Percentiles rank a stretch among this genome's conserved stretches.
Evolutionary conservation across 2,797 vertebrate genomes (phyloP).

Genomic region (Myotis planiceps): DNA sequence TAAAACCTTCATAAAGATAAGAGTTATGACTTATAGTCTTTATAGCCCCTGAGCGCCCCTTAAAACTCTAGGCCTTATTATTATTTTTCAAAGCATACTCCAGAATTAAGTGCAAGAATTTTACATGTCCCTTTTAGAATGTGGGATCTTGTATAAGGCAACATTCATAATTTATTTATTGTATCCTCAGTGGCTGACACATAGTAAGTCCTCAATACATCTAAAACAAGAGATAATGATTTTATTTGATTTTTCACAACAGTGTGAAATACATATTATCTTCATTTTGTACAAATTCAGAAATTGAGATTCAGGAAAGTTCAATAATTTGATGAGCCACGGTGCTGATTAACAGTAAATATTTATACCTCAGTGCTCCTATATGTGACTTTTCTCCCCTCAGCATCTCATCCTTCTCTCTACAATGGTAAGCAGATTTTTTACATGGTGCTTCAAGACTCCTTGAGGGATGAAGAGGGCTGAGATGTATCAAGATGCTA

Average conservation of each 20-base stretch:
- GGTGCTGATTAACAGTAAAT: background rate
- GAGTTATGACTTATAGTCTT: background rate
- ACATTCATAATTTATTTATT: background rate
- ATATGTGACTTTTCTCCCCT: background rate
- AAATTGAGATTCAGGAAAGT: background rate
- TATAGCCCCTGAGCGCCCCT: background rate
- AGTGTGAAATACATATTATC: background rate
- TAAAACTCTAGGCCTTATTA: background rate
- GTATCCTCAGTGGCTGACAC: background rate
- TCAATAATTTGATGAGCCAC: background rate
- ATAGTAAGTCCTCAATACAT: background rate
- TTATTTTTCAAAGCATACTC: background rate
- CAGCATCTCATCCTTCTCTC: background rate
- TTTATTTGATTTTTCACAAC: background rate
- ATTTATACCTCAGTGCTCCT: background rate
- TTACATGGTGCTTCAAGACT: background rate
- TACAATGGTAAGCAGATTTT: background rate
- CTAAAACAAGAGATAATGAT: background rate
- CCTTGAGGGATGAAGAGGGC: background rate
- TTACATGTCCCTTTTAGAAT: background rate
- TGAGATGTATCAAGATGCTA: background rate
- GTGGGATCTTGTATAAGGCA: background rate
- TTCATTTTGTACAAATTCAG: background rate
- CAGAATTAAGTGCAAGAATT: background rate
- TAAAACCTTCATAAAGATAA: background rate